phyloP scores from a whole-genome alignment of 1,140 invertebrate species.

The Heterodera carotae region DNA sequence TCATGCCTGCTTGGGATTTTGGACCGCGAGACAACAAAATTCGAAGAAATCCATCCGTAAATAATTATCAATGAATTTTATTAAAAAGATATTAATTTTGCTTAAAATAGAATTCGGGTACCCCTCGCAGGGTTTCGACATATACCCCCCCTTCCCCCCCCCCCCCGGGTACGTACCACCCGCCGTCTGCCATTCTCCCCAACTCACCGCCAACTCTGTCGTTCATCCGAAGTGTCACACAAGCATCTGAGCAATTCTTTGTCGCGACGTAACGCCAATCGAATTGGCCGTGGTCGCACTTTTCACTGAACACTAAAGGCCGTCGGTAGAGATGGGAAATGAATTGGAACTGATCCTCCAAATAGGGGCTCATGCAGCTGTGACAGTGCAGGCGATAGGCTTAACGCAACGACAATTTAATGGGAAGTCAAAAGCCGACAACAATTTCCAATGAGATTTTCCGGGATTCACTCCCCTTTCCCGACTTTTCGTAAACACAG shows the following conservation, averaged over 20 bases:
- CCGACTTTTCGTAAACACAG: too few species aligned
- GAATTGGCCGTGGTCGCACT: slow-evolving; percentile 60
- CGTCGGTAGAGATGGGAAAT: slow-evolving; percentile 61
- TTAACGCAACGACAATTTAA: slow-evolving; percentile 48
- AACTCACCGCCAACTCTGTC: slow-evolving; percentile 62
- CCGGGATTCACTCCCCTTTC: not conserved
- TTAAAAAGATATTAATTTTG: too few species aligned
- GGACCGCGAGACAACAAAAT: too few species aligned
- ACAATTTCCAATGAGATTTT: not conserved
- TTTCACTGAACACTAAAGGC: slow-evolving; percentile 58
- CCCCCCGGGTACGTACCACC: too few species aligned
- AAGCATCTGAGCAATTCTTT: slow-evolving; percentile 65
- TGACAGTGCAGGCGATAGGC: slow-evolving; percentile 64
- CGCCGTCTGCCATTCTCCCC: not conserved
- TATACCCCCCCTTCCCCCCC: too few species aligned
- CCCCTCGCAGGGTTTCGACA: too few species aligned
- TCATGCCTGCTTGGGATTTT: too few species aligned
- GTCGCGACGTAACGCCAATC: slow-evolving; percentile 54
- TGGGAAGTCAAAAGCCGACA: not conserved
- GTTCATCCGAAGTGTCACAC: slow-evolving; percentile 63
- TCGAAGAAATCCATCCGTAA: too few species aligned
- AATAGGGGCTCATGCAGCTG: slow-evolving; percentile 61
- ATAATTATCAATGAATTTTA: too few species aligned
- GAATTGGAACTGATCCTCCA: slow-evolving; percentile 63
- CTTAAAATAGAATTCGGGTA: too few species aligned